A percentile compares a stretch with the other conserved stretches of the same genome.
These are phyloP conservation scores for Picathartes gymnocephalus DNA, from an alignment of 2,113 vertebrate genomes.

Conservation along the genomic window DNA sequence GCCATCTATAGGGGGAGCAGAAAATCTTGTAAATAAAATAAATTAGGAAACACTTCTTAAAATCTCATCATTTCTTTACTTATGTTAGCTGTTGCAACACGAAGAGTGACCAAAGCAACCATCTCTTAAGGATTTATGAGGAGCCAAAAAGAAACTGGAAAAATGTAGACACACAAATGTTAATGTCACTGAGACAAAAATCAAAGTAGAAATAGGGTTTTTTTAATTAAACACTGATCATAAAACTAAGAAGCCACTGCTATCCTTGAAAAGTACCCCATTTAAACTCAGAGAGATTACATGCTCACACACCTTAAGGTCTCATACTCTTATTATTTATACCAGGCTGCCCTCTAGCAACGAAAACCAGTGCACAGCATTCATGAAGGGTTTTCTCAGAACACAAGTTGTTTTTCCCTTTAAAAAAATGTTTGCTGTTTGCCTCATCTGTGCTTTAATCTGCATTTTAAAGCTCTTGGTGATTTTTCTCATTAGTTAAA, in stretches of 20 bases:
- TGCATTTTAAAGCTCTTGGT: not conserved
- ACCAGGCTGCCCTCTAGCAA: conserved; percentile 64
- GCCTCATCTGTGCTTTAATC: not conserved
- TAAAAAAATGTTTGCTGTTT: not conserved
- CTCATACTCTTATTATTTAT: not conserved
- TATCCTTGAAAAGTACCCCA: not conserved
- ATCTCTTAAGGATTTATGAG: not conserved
- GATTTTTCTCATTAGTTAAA: not conserved
- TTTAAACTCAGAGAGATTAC: not conserved
- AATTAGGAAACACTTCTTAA: not conserved
- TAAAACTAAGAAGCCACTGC: not conserved
- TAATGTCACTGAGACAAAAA: not conserved
- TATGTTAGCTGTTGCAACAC: not conserved
- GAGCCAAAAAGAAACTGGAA: not conserved
- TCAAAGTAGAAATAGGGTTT: not conserved
- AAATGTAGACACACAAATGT: not conserved
- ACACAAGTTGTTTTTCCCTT: not conserved
- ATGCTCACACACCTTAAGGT: not conserved
- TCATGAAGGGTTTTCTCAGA: not conserved
- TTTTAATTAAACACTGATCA: not conserved
- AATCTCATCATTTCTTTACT: not conserved
- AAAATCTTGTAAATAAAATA: not conserved
- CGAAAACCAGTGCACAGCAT: not conserved
- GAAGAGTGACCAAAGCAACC: not conserved
- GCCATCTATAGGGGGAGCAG: not conserved